Base-by-base conservation (phyloP, 2,888 invertebrate genomes). In the Scaptomyza caliginosa region DNA sequence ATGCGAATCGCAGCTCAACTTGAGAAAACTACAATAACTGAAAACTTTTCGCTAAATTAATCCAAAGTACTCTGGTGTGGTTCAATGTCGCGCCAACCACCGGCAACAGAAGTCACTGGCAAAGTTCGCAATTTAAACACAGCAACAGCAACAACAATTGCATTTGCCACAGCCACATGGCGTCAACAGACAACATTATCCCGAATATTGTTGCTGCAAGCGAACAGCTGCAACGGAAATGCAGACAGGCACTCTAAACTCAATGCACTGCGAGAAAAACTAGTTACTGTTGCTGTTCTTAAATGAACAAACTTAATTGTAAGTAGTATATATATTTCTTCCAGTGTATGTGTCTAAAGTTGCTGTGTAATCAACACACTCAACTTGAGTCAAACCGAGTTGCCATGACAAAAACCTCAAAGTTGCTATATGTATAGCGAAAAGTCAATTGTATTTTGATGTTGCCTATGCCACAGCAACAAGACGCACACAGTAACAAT, bases 381-480 rank as follows among this genome's bases (percentile, higher is more conserved):
- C 8, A 34, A 34, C 34, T 34, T 34, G 16, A 34, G 56, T 46
- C 46, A 46, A 46, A 26, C 32, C 21, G 36, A 60, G 50, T 65
- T 73, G 62, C 65, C 55, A 59, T 59, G 58, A 56, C 69, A 75
- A 64, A 59, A 82, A 80, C 70, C 82, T 69, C 77, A 73, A 83
- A 76, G 67, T 83, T 84, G 67, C 74, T 65, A 74, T 81, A 71
- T 80, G 70, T 80, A 71, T 77, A 76, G 69, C 68, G 74, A 80
- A 86, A 82, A 86, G 82, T 83, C 86, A 83, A 83, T 86, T 83
- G 82, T 74, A 71, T 83, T 83, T 86, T 83, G 79, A 77, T 85
- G 83, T 72, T 70, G 70, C 43, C 58, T 40, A 30, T 23, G 46
- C 74, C 59, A 26, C 72, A 69, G 60, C 32, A 69, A 66, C 32